phyloP scores from a whole-genome alignment of 1,140 invertebrate species.

The Mesaphorura yosii region DNA sequence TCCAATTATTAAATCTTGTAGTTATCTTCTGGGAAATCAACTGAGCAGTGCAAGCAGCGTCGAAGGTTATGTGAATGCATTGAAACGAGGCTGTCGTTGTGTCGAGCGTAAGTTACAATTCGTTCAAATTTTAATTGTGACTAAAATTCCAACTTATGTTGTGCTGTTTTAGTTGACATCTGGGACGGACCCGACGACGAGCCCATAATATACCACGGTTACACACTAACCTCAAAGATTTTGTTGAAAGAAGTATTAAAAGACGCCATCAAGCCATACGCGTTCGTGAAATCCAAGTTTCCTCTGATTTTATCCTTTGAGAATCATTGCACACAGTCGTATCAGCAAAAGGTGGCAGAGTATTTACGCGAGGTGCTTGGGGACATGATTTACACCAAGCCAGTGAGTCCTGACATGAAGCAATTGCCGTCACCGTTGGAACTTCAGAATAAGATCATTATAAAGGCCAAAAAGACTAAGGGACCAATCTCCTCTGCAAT shows the following conservation, averaged over 20 bases:
- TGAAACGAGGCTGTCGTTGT: constrained; percentile 41
- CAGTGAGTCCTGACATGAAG: constrained; percentile 32
- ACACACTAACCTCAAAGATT: constrained; percentile 47
- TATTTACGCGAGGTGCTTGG: constrained; percentile 43
- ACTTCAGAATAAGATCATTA: constrained; percentile 40
- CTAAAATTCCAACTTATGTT: background rate
- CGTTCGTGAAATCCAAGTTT: constrained; percentile 38
- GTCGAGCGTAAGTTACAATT: constrained; percentile 39
- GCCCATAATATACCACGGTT: constrained; percentile 47
- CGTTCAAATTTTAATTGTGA: background rate
- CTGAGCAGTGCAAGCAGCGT: constrained; percentile 45
- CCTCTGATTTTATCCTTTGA: constrained; percentile 49
- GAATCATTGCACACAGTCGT: constrained; percentile 45
- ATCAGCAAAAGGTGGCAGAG: constrained; percentile 44
- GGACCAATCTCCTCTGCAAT: background rate
- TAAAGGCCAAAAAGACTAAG: constrained; percentile 39
- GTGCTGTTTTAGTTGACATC: constrained; percentile 42
- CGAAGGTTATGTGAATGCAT: constrained; percentile 44
- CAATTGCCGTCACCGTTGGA: constrained; percentile 37
- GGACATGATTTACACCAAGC: constrained; percentile 35
- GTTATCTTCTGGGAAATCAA: constrained; percentile 46
- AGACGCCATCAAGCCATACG: constrained; percentile 39
- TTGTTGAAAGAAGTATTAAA: constrained; percentile 44
- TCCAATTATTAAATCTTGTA: too few species aligned
- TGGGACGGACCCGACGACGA: constrained; percentile 48